These are phyloP conservation scores for Oscheius sp. DNA, from an alignment of 2,888 invertebrate genomes.

Conservation along the genomic window DNA sequence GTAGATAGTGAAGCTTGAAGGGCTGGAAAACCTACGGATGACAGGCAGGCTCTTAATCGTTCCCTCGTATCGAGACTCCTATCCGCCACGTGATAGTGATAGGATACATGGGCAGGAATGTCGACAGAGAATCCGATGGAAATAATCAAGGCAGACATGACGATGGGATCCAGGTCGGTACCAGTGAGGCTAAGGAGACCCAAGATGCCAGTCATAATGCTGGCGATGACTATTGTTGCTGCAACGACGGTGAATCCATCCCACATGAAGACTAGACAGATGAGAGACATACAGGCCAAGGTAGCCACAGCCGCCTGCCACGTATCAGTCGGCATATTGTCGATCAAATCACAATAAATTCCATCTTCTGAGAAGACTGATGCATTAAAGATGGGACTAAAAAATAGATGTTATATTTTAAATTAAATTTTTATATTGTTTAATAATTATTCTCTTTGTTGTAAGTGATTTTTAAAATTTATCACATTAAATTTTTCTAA, in stretches of 20 bases:
- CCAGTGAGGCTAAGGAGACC: slow-evolving; percentile 57
- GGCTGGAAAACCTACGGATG: slow-evolving; percentile 59
- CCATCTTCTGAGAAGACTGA: slow-evolving; percentile 67
- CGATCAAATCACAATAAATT: slow-evolving; percentile 67
- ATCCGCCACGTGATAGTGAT: slow-evolving; percentile 60
- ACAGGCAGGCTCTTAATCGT: slow-evolving; percentile 43
- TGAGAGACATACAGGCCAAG: slow-evolving; percentile 59
- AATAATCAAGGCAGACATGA: slow-evolving; percentile 62
- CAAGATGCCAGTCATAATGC: slow-evolving; percentile 53
- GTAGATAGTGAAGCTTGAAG: slow-evolving; percentile 62
- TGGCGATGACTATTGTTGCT: slow-evolving; percentile 44
- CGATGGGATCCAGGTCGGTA: slow-evolving; percentile 62
- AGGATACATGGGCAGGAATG: slow-evolving; percentile 64
- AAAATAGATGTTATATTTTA: too few species aligned
- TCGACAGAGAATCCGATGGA: slow-evolving; percentile 67
- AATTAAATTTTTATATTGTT: too few species aligned
- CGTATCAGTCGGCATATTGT: slow-evolving; percentile 69
- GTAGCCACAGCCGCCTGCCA: slow-evolving; percentile 64
- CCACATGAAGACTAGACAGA: slow-evolving; percentile 62
- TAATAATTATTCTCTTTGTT: not conserved
- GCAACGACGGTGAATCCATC: slow-evolving; percentile 58
- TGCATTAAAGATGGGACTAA: slow-evolving; percentile 55
- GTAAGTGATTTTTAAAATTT: not conserved
- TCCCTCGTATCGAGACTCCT: not conserved
- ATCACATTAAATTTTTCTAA: not conserved